phyloP scores from a whole-genome alignment of 2,888 invertebrate genomes.

The Mythimna impura region DNA sequence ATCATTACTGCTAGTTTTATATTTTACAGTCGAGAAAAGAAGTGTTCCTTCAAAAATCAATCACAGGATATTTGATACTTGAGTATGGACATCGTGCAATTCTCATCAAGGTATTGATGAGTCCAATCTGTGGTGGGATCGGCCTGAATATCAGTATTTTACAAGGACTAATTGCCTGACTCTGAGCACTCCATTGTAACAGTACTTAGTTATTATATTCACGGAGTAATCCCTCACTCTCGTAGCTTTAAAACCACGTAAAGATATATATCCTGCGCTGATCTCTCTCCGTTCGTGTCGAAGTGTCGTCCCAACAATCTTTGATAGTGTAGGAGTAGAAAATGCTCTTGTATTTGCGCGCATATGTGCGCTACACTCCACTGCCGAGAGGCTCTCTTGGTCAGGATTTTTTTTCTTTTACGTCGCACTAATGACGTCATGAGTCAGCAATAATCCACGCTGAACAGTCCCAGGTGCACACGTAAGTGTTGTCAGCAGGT shows the following conservation, averaged over 20 bases:
- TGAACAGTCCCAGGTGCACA: neutral
- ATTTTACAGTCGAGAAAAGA: too few species aligned
- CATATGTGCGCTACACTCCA: too few species aligned
- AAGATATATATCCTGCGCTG: neutral
- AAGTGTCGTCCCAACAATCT: neutral
- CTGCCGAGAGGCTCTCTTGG: neutral
- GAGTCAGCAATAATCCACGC: slow-evolving; percentile 1
- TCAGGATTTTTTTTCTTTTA: neutral
- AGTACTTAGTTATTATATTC: neutral
- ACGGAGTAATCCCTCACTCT: neutral
- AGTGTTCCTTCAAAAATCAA: neutral
- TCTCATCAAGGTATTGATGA: neutral
- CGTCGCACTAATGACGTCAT: neutral
- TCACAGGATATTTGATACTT: neutral
- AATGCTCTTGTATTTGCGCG: neutral
- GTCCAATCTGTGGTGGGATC: neutral
- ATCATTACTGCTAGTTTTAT: too few species aligned
- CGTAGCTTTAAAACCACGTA: neutral
- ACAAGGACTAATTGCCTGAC: neutral
- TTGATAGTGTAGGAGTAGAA: neutral
- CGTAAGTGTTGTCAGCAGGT: neutral
- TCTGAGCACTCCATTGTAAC: neutral
- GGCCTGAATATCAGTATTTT: neutral
- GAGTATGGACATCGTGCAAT: too few species aligned
- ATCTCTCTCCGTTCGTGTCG: neutral